Percentiles rank a stretch among this genome's conserved stretches.
phyloP scores from a whole-genome alignment of 1,140 invertebrate genomes.

The Drosophila prosaltans region DNA sequence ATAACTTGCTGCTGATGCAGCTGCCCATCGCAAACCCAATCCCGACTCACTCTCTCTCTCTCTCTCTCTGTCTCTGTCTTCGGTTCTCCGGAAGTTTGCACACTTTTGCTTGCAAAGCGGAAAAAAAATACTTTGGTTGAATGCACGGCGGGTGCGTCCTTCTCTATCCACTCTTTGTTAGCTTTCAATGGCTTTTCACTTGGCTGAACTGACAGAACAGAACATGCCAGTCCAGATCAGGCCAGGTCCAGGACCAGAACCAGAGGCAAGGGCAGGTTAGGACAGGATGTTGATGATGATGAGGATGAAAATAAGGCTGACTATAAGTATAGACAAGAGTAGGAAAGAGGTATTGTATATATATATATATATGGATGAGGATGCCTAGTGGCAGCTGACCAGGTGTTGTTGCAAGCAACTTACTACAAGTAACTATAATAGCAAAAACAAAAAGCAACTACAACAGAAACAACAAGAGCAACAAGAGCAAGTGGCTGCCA shows the following conservation, averaged over 20 bases:
- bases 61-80: background rate
- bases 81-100: conserved; percentile 62
- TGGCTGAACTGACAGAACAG: conserved; percentile 23
- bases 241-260: too few relatives aligned
- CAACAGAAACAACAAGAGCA: conserved; percentile 9
- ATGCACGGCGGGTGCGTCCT: conserved; percentile 43
- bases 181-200: conserved; percentile 65
- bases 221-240: too few relatives aligned
- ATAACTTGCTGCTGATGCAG: conserved; percentile 15
- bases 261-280: background rate
- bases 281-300: background rate
- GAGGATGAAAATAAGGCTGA: background rate
- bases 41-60: too few relatives aligned
- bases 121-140: conserved; percentile 39
- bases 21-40: background rate
- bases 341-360: background rate
- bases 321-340: background rate
- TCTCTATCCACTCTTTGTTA: conserved; percentile 7
- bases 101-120: conserved; percentile 55
- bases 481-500: conserved; percentile 42
- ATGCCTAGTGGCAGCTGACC: conserved; percentile 10
- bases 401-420: conserved; percentile 59
- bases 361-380: background rate
- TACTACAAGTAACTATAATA: conserved; percentile 52
- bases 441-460: conserved; percentile 36